These are phyloP conservation scores for Lottia gigantea DNA, from an alignment of 2,888 invertebrate species.

Conservation along the genomic window DNA sequence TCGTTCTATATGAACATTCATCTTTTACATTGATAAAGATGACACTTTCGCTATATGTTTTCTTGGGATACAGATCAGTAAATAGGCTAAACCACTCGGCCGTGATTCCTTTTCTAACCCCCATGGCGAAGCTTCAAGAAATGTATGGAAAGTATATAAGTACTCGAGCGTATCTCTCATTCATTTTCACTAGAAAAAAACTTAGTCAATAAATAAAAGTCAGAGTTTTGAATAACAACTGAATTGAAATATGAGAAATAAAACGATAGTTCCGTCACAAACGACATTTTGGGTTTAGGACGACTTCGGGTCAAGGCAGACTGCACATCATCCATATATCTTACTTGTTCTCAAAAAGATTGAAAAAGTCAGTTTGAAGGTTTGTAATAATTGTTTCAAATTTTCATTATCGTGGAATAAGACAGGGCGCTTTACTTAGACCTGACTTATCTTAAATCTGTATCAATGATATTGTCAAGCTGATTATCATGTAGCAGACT, in stretches of 20 bases:
- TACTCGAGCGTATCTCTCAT: neutral
- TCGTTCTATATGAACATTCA: neutral
- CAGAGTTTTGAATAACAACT: no score
- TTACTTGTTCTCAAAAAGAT: no score
- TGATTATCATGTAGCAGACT: neutral
- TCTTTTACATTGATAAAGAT: constrained; percentile 6
- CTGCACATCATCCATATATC: no score
- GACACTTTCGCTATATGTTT: neutral
- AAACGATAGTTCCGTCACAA: no score
- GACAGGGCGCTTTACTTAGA: neutral
- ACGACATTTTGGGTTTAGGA: no score
- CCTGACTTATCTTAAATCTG: neutral
- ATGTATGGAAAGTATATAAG: neutral
- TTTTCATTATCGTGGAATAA: neutral
- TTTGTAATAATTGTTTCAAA: no score
- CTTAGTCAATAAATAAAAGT: no score
- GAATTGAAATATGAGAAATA: no score
- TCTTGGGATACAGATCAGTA: constrained; percentile 1
- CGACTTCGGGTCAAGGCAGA: no score
- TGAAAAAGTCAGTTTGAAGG: no score
- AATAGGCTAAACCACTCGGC: neutral
- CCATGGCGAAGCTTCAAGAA: neutral
- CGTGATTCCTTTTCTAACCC: constrained; percentile 8
- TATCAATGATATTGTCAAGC: neutral
- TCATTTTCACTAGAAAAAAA: no score